Base-by-base conservation (phyloP, 64 coral and sea anemone species). In the Montipora efflorescens region DNA sequence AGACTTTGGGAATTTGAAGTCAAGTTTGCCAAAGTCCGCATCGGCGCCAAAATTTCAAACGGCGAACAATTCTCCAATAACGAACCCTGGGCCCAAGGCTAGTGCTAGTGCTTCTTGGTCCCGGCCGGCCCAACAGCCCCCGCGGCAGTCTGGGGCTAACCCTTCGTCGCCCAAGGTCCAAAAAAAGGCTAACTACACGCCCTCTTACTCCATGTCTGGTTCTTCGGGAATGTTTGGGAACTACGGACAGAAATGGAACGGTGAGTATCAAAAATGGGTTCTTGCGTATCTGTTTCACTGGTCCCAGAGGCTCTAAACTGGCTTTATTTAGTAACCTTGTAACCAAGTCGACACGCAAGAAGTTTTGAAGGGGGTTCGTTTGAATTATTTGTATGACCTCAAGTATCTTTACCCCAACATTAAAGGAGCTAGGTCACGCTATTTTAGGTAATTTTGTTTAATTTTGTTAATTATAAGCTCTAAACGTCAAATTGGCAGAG, bases 1-100 rank as follows among this genome's bases (percentile, higher is more conserved):
- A 44, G 89, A 92, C 50, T 92, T 98, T 85, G 96, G 96, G 4
- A 92, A 95, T 59, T 92, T 95, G 69, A 88, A 84, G 61, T 95
- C 88, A 2, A 72, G 62, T 25, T 69, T 95, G 53, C 93, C 87
- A n/a, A 75, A 86, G 12, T 69, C 88, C 18, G 68, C 93, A 2
- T 75, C 93, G 6, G 57, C 77, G 25, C 88, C 80, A 25, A 88
- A 78, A 48, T 95, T 95, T 25, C 62, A 49, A 22, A 44, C 87
- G 19, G 18, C 51, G 14, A 61, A 52, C 20, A 8, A 48, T 7
- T 18, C 74, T 15, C 18, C 67, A 45, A 48, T 76, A 20, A 92
- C 36, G 4, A 82, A 92, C 21, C 74, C 80, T 3, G 87, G 76
- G 69, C 14, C 87, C 47, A n/a, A 75, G 19, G 19, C 66, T 66